Base-by-base conservation (phyloP, 2,797 vertebrate genomes). In the Esox lucius region DNA sequence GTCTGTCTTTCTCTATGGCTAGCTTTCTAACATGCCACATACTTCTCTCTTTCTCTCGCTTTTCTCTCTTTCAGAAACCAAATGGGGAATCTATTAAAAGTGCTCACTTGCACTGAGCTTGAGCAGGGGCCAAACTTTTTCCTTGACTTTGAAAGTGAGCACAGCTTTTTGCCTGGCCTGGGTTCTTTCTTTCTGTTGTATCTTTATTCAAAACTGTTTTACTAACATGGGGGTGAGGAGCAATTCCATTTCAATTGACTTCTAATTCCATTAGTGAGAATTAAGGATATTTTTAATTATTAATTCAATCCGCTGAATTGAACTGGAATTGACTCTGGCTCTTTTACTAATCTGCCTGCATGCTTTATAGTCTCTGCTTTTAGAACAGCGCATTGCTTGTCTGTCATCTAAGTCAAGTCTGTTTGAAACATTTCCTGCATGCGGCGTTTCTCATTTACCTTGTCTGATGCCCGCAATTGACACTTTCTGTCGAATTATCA, bases 141-240 rank as follows among this genome's bases (percentile, higher is more conserved):
- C 94, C 96, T 97, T 96, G 94, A 96, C 93, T 97, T 98, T 96
- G 95, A 96, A 97, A 96, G 93, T 96, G 94, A 95, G 95, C 94
- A 90, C 86, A 90, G 91, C 92, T 1, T 94, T 91, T 86, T 92
- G 87, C 89, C 83, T 92, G 87, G 89, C 87, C 87, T 91, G 81
- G 85, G 82, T 81, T 75, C 81, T 80, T 80, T 89, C 88, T 75
- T 64, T 64, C 59, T 70, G 33, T 84, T 79, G 75, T 77, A 22
- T 75, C 75, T 78, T 86, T 72, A 74, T 28, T n/a, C 48, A 39
- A 19, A 68, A 11, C 22, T 49, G 12, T 3, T 8, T 46, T 56
- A 56, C 70, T 33, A 33, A 56, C 51, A 51, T 56, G 51, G 33
- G 11, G 26, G 61, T n/a, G 7, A 4, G 56, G 56, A 28, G 15